phyloP scores from a whole-genome alignment of 2,113 vertebrate genomes.

The Callipepla californica region DNA sequence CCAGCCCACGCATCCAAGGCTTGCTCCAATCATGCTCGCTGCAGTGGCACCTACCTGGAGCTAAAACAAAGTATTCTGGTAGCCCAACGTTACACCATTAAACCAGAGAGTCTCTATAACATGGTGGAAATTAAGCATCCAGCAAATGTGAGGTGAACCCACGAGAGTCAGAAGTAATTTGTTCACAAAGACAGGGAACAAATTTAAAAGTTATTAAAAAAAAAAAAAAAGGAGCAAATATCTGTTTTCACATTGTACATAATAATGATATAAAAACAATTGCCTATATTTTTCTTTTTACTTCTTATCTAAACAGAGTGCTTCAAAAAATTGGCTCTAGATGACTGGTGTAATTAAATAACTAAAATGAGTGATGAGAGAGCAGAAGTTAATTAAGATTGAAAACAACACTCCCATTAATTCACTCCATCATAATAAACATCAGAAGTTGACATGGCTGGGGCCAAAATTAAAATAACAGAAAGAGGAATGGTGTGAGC shows the following conservation, averaged over 20 bases:
- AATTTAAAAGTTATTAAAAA: conserved; percentile 64
- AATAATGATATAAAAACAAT: conserved; percentile 86
- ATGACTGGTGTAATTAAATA: conserved; percentile 83
- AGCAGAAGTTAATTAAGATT: conserved; percentile 80
- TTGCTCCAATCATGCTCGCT: conserved; percentile 36
- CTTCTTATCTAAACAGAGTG: conserved; percentile 89
- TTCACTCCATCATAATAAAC: conserved; percentile 81
- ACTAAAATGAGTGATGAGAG: conserved; percentile 80
- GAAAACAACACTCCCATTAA: conserved; percentile 82
- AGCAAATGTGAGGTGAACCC: conserved; percentile 84
- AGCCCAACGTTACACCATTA: conserved; percentile 80
- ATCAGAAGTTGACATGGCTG: conserved; percentile 77
- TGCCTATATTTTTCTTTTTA: conserved; percentile 70
- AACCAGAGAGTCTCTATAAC: conserved; percentile 74
- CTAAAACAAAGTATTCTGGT: conserved; percentile 94
- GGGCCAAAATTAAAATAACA: conserved; percentile 83
- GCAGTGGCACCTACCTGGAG: conserved; percentile 86
- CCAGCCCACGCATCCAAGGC: not conserved
- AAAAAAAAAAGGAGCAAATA: conserved; percentile 68
- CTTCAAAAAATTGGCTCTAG: conserved; percentile 91
- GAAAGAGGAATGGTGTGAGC: conserved; percentile 68
- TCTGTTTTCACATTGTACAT: conserved; percentile 89
- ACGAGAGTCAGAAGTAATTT: conserved; percentile 80
- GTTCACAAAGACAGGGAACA: conserved; percentile 88
- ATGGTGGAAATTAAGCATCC: conserved; percentile 80